A percentile compares a stretch with the other conserved stretches of the same genome.
Conservation (phyloP, 2,888 invertebrate genomes). For the Achlya flavicornis region DNA sequence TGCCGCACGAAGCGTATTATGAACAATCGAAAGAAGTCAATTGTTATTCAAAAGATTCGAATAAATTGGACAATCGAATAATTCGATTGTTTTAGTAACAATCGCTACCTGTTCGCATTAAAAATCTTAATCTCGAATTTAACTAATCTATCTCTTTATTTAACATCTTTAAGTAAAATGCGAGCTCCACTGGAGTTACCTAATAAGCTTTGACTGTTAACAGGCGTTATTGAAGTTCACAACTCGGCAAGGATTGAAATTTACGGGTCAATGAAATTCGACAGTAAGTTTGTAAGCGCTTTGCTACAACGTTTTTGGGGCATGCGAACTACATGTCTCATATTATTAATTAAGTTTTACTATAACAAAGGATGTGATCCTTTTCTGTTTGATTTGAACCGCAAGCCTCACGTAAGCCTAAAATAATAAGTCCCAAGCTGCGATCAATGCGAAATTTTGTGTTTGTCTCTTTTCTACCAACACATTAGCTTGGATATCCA, state of each 20-base stretch:
- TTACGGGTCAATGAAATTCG: constrained; percentile 15
- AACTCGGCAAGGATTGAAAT: constrained; percentile 16
- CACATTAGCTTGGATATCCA: too few species aligned
- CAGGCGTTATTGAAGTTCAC: constrained; percentile 9
- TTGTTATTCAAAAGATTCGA: too few species aligned
- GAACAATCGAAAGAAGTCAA: too few species aligned
- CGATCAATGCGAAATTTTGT: background rate
- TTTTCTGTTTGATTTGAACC: background rate
- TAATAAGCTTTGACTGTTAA: background rate
- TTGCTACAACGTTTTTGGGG: background rate
- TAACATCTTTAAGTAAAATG: too few species aligned
- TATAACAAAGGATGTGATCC: background rate
- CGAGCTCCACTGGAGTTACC: too few species aligned
- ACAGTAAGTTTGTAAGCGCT: constrained; percentile 1
- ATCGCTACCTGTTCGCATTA: too few species aligned
- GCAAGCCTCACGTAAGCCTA: background rate
- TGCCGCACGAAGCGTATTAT: too few species aligned
- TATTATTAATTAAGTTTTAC: background rate
- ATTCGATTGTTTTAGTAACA: too few species aligned
- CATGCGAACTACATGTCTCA: background rate
- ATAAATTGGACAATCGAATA: too few species aligned
- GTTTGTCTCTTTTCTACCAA: too few species aligned
- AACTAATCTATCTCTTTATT: too few species aligned
- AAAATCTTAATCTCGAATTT: too few species aligned
- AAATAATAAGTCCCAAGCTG: background rate